Percentiles rank a stretch among this genome's conserved stretches.
Evolutionary conservation across 2,113 vertebrate species (phyloP).

Genomic region (Gallinago jamesoni): DNA sequence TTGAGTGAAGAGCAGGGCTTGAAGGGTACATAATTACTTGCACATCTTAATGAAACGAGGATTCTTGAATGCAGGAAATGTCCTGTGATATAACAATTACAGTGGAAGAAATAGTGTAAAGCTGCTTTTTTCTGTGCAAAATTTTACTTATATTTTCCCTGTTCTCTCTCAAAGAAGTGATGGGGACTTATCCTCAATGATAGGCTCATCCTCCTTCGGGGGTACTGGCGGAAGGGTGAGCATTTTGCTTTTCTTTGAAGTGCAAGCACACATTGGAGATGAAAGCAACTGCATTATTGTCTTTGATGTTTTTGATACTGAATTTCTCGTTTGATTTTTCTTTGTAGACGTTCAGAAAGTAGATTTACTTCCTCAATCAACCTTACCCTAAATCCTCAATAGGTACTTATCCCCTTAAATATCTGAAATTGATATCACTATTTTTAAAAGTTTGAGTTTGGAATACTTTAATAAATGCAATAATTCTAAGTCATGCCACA

Average conservation of each 20-base stretch:
- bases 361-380: slow-evolving; percentile 70
- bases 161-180: slow-evolving; percentile 43
- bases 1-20: not conserved
- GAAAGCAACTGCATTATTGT: slow-evolving; percentile 78
- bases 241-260: slow-evolving; percentile 79
- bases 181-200: slow-evolving; percentile 50
- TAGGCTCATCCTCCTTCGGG: slow-evolving; percentile 61
- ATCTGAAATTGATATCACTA: slow-evolving; percentile 52
- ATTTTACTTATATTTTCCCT: slow-evolving; percentile 10
- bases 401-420: slow-evolving; percentile 64
- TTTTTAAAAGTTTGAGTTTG: slow-evolving; percentile 15
- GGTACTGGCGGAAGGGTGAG: slow-evolving; percentile 62
- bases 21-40: not conserved
- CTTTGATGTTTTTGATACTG: slow-evolving; percentile 82
- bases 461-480: slow-evolving; percentile 8
- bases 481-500: not conserved
- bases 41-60: not conserved
- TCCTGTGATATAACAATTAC: not conserved
- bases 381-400: slow-evolving; percentile 49
- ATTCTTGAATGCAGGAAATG: not conserved
- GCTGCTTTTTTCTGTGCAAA: not conserved
- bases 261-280: slow-evolving; percentile 73
- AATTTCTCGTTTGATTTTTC: slow-evolving; percentile 78
- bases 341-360: slow-evolving; percentile 68
- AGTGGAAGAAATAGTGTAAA: not conserved